A percentile compares a stretch with the other conserved stretches of the same genome.
These are phyloP conservation scores for Meghimatium bilineatum DNA, from an alignment of 2,888 invertebrate genomes.

Conservation along the genomic window DNA sequence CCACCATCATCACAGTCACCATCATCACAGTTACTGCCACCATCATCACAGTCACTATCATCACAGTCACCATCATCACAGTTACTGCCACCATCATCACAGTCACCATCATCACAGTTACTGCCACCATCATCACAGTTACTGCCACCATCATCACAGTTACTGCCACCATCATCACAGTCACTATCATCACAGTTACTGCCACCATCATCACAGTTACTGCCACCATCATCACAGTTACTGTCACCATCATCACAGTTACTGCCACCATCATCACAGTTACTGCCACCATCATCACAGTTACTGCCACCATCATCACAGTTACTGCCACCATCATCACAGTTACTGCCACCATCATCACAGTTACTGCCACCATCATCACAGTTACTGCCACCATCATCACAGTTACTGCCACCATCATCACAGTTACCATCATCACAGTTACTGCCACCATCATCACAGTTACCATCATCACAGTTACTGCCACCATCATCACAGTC, in stretches of 20 bases:
- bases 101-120: conserved; percentile 11
- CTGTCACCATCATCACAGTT: neutral
- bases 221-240: neutral
- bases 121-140: neutral
- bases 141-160: neutral
- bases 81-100: no score
- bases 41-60: no score
- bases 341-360: neutral
- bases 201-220: neutral
- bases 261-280: neutral
- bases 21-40: neutral
- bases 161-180: neutral
- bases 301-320: neutral
- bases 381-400: neutral
- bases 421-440: neutral
- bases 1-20: neutral
- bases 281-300: neutral
- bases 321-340: neutral
- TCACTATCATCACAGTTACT: neutral
- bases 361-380: neutral
- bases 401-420: neutral
- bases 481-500: neutral
- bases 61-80: no score
- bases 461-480: neutral
- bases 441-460: neutral